Evolutionary conservation across 2,888 invertebrate genomes (phyloP).

Genomic region (Sminthurides aquaticus): DNA sequence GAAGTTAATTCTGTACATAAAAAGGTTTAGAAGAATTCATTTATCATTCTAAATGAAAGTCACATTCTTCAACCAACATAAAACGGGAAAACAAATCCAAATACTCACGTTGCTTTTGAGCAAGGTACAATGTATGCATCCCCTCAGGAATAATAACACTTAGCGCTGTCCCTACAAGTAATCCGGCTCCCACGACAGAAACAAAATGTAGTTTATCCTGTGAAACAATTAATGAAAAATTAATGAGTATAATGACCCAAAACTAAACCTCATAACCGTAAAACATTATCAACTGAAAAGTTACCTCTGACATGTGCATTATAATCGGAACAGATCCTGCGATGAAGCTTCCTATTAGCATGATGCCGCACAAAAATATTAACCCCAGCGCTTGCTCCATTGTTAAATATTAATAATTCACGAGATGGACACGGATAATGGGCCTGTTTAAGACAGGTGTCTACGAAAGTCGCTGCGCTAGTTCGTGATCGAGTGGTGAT

Average conservation of each 20-base stretch:
- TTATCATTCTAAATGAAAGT: neutral
- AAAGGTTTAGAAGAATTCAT: neutral
- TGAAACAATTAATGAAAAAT: conserved; percentile 41
- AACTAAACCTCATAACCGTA: too few relatives aligned
- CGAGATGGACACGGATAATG: conserved; percentile 26
- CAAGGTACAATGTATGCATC: conserved; percentile 65
- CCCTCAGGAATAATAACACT: conserved; percentile 99
- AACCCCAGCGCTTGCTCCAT: conserved; percentile 82
- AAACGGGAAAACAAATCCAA: too few relatives aligned
- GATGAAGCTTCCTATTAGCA: conserved; percentile 92
- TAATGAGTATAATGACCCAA: too few relatives aligned
- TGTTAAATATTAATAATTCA: conserved; percentile 14
- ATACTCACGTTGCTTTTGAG: conserved; percentile 42
- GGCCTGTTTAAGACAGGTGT: conserved; percentile 46
- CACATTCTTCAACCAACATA: neutral
- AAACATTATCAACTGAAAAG: too few relatives aligned
- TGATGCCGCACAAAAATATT: conserved; percentile 75
- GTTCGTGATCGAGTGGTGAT: too few relatives aligned
- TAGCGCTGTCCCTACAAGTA: conserved; percentile 92
- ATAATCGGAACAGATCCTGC: conserved; percentile 92
- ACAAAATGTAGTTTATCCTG: conserved; percentile 90
- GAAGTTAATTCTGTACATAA: conserved; percentile 1
- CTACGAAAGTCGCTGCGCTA: too few relatives aligned
- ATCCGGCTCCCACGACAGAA: conserved; percentile 91
- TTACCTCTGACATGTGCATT: conserved; percentile 89